A percentile compares a stretch with the other conserved stretches of the same genome.
These are phyloP conservation scores for Acanthurus tractus DNA, from an alignment of 2,797 vertebrate genomes.

Conservation along the genomic window DNA sequence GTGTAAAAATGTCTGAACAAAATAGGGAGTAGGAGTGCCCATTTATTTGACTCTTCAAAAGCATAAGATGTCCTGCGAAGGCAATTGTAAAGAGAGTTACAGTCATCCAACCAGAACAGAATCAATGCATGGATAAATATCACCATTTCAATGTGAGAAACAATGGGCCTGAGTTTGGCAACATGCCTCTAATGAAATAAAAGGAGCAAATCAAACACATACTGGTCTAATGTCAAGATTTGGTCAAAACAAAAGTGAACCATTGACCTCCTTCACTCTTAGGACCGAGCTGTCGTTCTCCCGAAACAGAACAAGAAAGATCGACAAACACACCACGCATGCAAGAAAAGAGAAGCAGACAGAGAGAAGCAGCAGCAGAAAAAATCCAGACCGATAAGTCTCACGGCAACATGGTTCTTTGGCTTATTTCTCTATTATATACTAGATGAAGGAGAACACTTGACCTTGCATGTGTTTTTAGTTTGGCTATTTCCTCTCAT, in stretches of 20 bases:
- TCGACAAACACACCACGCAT: constrained; percentile 19
- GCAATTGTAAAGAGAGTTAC: not conserved
- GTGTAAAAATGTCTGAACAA: not conserved
- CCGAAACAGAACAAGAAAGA: constrained; percentile 1
- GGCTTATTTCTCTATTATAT: constrained; percentile 47
- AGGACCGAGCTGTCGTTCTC: not conserved
- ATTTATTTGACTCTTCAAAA: constrained; percentile 3
- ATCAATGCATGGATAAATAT: constrained; percentile 4
- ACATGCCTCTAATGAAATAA: not conserved
- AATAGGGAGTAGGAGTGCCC: not conserved
- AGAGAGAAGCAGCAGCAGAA: constrained; percentile 16
- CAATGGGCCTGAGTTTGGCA: not conserved
- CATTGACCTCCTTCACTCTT: not conserved
- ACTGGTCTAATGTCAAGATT: not conserved
- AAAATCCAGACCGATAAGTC: constrained; percentile 21
- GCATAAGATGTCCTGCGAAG: not conserved
- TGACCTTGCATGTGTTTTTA: constrained; percentile 81
- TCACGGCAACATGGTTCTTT: constrained; percentile 18
- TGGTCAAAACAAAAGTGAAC: not conserved
- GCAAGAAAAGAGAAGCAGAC: constrained; percentile 13
- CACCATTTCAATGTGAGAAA: not conserved
- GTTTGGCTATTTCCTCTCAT: constrained; percentile 72
- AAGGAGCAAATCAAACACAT: not conserved
- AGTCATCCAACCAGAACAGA: not conserved
- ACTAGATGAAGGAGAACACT: constrained; percentile 65